Evolutionary conservation across 1,140 invertebrate genomes (phyloP), one percentile per base, ranked within the genome.

Genomic region (Catajapyx aquilonaris): DNA sequence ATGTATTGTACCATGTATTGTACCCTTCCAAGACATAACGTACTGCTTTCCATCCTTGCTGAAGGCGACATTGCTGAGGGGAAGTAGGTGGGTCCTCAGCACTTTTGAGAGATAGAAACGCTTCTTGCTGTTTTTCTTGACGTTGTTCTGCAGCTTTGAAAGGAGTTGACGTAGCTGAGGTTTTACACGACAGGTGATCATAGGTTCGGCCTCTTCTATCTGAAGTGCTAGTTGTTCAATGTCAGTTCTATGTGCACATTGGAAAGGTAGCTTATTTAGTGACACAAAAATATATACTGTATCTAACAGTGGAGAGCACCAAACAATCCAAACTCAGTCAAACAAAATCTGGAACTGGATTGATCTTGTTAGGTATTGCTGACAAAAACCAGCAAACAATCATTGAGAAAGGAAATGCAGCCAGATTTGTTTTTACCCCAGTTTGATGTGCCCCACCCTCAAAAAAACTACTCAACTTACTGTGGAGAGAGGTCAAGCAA

Each of bases 1-100:
- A n/a, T n/a, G 13, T 28, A 28, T 28, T 13, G 13, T 7, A 28
- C 23, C 13, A 9, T 9, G 7, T 28, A 9, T 28, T 13, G 23
- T 28, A 28, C 13, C 23, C 23, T 13, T 28, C 23, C 23, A 9
- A 28, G 13, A 28, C 23, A 7, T 13, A 28, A 35, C 46, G 47
- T 54, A 71, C 70, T 60, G 66, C 33, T 65, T 63, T 0, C 75
- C 74, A 33, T 57, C 60, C 46, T 73, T 73, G 49, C 76, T 71
- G 49, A 81, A 76, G 31, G 72, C 67, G 9, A 81, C 70, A 56
- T 81, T 81, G 4, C 79, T 83, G 2, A 84, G 52, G 9, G 80
- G 79, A 31, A 83, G 54, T 17, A 81, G 66, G 55, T 84, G 79
- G 0, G 74, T 70, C 50, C 68, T 62, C 11, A 83, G 52, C n/a